These are phyloP conservation scores for Pseudomyrmex pallidus DNA, from an alignment of 1,140 invertebrate genomes.

Conservation along the genomic window DNA sequence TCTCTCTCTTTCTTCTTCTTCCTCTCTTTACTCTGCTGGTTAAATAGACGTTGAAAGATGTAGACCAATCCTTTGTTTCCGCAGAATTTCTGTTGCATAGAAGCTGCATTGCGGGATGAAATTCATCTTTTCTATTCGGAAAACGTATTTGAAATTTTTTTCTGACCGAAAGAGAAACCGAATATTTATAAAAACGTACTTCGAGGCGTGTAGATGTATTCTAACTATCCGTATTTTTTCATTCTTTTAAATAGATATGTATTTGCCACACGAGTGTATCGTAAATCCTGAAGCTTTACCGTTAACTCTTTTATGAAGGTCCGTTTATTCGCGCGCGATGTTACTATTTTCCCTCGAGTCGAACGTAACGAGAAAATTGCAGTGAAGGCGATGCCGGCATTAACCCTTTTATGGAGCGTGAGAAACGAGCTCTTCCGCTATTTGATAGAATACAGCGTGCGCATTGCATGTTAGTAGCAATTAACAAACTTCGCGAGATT, in stretches of 20 bases:
- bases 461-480: not conserved
- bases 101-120: conserved; percentile 12
- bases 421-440: not conserved
- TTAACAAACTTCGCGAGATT: too few species aligned
- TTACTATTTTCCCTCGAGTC: conserved; percentile 2
- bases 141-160: conserved; percentile 21
- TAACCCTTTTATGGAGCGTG: conserved; percentile 12
- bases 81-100: not conserved
- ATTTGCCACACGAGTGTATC: conserved; percentile 20
- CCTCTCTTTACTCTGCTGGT: not conserved
- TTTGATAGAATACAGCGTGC: not conserved
- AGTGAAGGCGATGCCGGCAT: not conserved
- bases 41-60: conserved; percentile 24
- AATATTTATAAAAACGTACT: conserved; percentile 2
- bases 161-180: not conserved
- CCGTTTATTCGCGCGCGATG: conserved; percentile 20
- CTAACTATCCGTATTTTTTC: not conserved
- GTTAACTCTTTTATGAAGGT: conserved; percentile 7
- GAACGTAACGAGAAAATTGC: conserved; percentile 41
- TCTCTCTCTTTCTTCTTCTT: not conserved
- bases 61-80: conserved; percentile 3
- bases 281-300: conserved; percentile 4
- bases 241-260: not conserved
- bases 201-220: conserved; percentile 5
- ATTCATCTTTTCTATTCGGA: not conserved